Conservation (phyloP, 2,888 invertebrate species). For the Lepidochitona cinerea region DNA sequence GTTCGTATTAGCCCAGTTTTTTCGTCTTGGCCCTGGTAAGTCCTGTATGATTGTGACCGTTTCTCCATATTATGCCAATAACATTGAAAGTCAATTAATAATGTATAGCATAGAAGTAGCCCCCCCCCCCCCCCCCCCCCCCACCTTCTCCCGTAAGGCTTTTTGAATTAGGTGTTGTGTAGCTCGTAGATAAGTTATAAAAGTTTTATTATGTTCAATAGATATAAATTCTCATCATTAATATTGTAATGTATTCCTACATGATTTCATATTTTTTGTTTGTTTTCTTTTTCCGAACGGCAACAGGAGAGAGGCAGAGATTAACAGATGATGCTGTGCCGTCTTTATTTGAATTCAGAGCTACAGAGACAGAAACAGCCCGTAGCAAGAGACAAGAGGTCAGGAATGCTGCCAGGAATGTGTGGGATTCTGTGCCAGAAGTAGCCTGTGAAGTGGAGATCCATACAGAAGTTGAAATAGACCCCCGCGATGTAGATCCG, state of each 20-base stretch:
- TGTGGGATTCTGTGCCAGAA: neutral
- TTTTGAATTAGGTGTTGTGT: no score
- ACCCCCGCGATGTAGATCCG: neutral
- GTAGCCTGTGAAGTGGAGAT: neutral
- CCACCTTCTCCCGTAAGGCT: no score
- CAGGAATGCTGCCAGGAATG: neutral
- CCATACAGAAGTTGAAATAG: neutral
- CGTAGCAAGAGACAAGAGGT: neutral
- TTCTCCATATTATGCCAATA: no score
- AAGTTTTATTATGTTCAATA: neutral
- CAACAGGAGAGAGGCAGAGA: neutral
- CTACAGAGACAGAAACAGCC: neutral
- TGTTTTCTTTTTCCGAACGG: neutral
- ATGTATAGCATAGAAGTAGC: no score
- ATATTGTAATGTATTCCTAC: no score
- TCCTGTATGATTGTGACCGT: no score
- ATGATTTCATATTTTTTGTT: neutral
- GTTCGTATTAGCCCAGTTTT: no score
- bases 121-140: no score
- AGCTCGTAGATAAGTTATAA: no score
- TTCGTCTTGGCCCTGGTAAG: no score
- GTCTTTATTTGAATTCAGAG: conserved; percentile 6
- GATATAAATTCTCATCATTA: neutral
- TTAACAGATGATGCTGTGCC: conserved; percentile 20
- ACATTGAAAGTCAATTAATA: no score